Evolutionary conservation across 2,888 invertebrate genomes (phyloP).

Genomic region (Apotomis turbidana): DNA sequence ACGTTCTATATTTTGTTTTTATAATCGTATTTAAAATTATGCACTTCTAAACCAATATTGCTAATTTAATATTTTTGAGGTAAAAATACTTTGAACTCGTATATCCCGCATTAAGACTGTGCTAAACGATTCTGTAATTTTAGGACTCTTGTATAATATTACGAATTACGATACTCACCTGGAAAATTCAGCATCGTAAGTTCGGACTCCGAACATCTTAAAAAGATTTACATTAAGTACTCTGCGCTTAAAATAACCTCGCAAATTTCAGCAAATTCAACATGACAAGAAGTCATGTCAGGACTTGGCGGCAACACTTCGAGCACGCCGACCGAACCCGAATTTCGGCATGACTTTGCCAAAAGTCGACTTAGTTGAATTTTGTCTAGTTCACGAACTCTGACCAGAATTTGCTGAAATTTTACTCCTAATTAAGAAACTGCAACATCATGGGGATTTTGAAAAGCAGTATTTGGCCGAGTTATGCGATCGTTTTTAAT

Average conservation of each 20-base stretch:
- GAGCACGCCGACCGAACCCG: not conserved
- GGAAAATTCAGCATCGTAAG: no score
- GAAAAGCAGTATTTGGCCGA: not conserved
- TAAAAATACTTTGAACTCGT: no score
- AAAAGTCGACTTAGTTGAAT: slow-evolving; percentile 30
- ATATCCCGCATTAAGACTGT: no score
- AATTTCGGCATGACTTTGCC: slow-evolving; percentile 20
- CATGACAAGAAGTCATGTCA: not conserved
- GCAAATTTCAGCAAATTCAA: slow-evolving; percentile 1
- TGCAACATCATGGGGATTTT: slow-evolving; percentile 12
- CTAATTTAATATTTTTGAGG: no score
- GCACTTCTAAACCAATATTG: no score
- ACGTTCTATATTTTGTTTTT: no score
- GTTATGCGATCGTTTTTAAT: not conserved
- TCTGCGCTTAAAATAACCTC: not conserved
- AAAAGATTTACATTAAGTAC: not conserved
- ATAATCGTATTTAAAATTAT: no score
- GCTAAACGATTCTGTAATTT: no score
- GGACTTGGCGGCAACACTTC: slow-evolving; percentile 26
- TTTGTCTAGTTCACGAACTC: slow-evolving; percentile 17
- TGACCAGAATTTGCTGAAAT: slow-evolving; percentile 23
- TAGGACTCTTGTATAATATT: no score
- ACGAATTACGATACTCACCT: no score
- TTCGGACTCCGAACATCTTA: no score
- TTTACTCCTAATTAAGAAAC: slow-evolving; percentile 35